These are phyloP conservation scores for Drosophila acutilabella DNA, from an alignment of 2,888 invertebrate genomes.

Conservation along the genomic window DNA sequence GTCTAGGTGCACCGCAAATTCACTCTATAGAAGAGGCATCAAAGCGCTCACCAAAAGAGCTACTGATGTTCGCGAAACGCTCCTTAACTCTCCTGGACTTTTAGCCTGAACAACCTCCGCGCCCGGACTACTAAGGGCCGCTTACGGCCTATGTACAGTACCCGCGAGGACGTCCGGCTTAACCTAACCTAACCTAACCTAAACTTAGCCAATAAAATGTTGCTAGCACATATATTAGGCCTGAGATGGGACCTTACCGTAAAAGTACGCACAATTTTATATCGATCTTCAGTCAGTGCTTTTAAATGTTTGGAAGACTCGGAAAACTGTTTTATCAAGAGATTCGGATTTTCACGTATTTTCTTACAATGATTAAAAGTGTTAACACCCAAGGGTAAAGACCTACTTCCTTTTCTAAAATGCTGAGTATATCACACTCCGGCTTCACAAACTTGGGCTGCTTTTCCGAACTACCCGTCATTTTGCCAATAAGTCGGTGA, in stretches of 20 bases:
- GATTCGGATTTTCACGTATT: constrained; percentile 62
- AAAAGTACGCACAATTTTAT: constrained; percentile 67
- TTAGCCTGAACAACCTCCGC: too few relatives aligned
- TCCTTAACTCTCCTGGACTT: too few relatives aligned
- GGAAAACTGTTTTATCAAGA: constrained; percentile 66
- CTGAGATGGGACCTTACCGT: constrained; percentile 57
- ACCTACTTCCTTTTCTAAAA: constrained; percentile 74
- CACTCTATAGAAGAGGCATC: too few relatives aligned
- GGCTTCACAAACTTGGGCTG: constrained; percentile 56
- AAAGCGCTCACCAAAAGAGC: too few relatives aligned
- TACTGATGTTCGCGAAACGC: too few relatives aligned
- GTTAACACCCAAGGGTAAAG: background rate
- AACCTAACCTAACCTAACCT: too few relatives aligned
- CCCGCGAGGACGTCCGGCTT: too few relatives aligned
- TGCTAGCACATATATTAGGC: too few relatives aligned
- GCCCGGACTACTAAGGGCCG: too few relatives aligned
- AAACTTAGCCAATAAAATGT: background rate
- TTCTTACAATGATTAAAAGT: constrained; percentile 32
- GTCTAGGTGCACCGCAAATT: too few relatives aligned
- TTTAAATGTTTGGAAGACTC: constrained; percentile 63
- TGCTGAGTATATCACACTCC: constrained; percentile 81
- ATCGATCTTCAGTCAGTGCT: constrained; percentile 61
- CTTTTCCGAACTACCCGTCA: constrained; percentile 43
- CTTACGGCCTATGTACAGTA: too few relatives aligned
- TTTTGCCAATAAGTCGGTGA: constrained; percentile 58